phyloP scores from a whole-genome alignment of 2,113 vertebrate genomes.

The Phylloscopus trochiloides region DNA sequence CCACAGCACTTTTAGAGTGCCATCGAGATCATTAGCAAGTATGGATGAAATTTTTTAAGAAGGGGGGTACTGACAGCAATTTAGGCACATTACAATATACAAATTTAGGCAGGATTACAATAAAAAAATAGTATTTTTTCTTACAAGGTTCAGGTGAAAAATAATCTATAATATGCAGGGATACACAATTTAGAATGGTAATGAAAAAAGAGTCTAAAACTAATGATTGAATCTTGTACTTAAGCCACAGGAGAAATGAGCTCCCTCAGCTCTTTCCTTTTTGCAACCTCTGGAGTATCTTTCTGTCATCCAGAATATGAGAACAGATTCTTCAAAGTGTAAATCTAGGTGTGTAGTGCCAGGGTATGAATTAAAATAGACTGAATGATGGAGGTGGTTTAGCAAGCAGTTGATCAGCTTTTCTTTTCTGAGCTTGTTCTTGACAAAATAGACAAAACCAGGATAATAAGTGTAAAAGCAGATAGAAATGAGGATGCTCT shows the following conservation, averaged over 20 bases:
- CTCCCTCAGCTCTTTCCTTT: not conserved
- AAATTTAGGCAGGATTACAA: not conserved
- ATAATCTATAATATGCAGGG: not conserved
- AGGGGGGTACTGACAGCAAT: not conserved
- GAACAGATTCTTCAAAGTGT: conserved; percentile 33
- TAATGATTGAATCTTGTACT: not conserved
- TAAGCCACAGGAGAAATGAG: not conserved
- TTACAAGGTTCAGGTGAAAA: not conserved
- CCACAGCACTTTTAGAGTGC: not conserved
- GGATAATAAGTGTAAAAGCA: not conserved
- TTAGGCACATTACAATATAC: not conserved
- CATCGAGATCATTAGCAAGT: not conserved
- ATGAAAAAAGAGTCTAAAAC: not conserved
- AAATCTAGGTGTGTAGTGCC: not conserved
- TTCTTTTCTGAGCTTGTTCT: conserved; percentile 8
- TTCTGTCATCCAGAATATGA: conserved; percentile 33
- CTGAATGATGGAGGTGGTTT: not conserved
- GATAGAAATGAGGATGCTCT: not conserved
- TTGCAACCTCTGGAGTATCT: not conserved
- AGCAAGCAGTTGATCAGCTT: not conserved
- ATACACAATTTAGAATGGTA: conserved; percentile 4
- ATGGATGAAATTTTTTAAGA: not conserved
- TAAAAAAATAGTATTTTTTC: not conserved
- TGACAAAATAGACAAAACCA: not conserved
- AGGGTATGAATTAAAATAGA: conserved; percentile 30